A percentile compares a stretch with the other conserved stretches of the same genome.
Evolutionary conservation across 2,113 vertebrate genomes (phyloP).

Genomic region (Ellobius talpinus): DNA sequence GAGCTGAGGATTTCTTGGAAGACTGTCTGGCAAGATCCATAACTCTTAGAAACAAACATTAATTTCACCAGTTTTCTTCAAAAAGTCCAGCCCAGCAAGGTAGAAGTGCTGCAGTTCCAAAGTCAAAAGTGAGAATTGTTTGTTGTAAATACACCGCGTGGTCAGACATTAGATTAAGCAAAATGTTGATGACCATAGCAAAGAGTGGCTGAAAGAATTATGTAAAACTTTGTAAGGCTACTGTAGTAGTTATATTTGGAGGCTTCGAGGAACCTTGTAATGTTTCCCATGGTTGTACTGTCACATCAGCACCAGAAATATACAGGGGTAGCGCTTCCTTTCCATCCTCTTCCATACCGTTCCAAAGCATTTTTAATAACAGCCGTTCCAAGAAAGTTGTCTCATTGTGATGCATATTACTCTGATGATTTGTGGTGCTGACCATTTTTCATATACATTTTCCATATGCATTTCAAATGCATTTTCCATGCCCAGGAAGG

Average conservation of each 20-base stretch:
- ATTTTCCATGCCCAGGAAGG: too few species aligned
- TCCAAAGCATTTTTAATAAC: neutral
- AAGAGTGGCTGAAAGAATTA: neutral
- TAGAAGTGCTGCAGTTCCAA: neutral
- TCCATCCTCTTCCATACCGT: neutral
- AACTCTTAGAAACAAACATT: conserved; percentile 40
- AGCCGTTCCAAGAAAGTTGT: neutral
- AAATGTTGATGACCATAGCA: neutral
- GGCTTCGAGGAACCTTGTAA: neutral
- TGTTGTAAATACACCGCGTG: neutral
- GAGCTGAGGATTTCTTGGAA: neutral
- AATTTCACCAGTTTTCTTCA: neutral
- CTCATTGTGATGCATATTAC: neutral
- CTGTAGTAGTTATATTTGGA: neutral
- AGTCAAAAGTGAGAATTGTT: neutral
- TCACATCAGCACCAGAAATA: neutral
- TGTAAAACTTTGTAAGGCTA: neutral
- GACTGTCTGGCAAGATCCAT: neutral
- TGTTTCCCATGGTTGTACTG: neutral
- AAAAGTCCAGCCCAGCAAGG: neutral
- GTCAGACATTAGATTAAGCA: neutral
- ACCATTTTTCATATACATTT: neutral
- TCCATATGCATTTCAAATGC: neutral
- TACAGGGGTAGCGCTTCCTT: neutral
- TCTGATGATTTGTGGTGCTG: neutral